These are phyloP conservation scores for Fregata magnificens DNA, from an alignment of 2,113 vertebrate species.

Conservation along the genomic window DNA sequence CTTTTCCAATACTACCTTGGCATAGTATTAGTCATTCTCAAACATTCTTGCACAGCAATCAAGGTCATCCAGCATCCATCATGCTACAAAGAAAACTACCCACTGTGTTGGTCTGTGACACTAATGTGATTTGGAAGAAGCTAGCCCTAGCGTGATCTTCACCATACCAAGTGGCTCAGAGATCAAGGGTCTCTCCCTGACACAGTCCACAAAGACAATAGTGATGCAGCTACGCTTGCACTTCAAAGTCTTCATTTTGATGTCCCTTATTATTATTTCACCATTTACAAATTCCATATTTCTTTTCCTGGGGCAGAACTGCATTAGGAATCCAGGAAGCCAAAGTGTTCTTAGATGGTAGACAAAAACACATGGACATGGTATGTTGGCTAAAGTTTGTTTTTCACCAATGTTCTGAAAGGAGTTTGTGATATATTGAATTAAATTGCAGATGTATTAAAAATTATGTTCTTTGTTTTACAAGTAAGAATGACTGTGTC, in stretches of 20 bases:
- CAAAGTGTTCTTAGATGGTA: neutral
- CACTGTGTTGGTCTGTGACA: neutral
- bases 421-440: neutral
- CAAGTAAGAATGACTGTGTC: neutral
- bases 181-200: neutral
- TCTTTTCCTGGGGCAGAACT: neutral
- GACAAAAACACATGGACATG: neutral
- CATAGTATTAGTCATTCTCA: neutral
- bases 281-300: neutral
- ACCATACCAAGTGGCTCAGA: neutral
- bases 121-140: neutral
- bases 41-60: neutral
- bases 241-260: neutral
- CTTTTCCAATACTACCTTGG: neutral
- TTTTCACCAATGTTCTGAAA: neutral
- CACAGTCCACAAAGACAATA: neutral
- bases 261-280: neutral
- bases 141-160: neutral
- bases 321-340: neutral
- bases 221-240: accelerated
- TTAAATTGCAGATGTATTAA: neutral
- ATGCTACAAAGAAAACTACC: neutral
- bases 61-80: neutral
- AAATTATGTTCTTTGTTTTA: neutral
- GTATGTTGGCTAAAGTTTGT: neutral